Conservation (phyloP, 2,113 vertebrate genomes). For the Climacteris rufus region DNA sequence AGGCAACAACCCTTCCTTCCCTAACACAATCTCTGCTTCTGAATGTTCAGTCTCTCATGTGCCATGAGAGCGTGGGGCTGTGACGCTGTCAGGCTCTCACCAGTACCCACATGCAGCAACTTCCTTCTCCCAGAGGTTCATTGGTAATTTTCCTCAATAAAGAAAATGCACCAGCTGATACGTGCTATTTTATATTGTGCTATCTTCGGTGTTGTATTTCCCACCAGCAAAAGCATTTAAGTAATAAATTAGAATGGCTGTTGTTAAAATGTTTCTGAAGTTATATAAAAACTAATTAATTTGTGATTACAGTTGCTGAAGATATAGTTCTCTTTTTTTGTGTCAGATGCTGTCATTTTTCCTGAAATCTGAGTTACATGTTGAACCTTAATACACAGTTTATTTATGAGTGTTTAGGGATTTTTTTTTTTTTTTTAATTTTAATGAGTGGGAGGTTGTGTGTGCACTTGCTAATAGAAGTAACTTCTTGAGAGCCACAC, state of each 20-base stretch:
- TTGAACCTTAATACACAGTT: background rate
- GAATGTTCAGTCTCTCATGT: background rate
- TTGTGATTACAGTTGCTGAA: background rate
- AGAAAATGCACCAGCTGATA: background rate
- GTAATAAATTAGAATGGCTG: background rate
- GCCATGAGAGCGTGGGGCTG: background rate
- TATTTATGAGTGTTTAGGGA: background rate
- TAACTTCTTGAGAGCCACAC: background rate
- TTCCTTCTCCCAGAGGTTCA: background rate
- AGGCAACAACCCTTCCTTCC: background rate
- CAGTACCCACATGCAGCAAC: background rate
- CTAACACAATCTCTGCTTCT: background rate
- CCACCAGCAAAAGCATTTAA: background rate
- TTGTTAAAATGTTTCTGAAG: background rate
- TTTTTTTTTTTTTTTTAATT: background rate
- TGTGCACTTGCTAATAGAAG: background rate
- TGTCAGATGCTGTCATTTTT: background rate
- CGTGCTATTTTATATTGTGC: background rate
- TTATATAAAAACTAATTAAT: background rate
- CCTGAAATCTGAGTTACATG: background rate
- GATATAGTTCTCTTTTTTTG: background rate
- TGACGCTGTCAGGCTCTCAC: background rate
- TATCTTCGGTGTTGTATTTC: background rate
- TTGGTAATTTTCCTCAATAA: background rate
- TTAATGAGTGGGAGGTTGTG: background rate